These are phyloP conservation scores for Crematogaster levior DNA, from an alignment of 2,888 invertebrate species.

Conservation along the genomic window DNA sequence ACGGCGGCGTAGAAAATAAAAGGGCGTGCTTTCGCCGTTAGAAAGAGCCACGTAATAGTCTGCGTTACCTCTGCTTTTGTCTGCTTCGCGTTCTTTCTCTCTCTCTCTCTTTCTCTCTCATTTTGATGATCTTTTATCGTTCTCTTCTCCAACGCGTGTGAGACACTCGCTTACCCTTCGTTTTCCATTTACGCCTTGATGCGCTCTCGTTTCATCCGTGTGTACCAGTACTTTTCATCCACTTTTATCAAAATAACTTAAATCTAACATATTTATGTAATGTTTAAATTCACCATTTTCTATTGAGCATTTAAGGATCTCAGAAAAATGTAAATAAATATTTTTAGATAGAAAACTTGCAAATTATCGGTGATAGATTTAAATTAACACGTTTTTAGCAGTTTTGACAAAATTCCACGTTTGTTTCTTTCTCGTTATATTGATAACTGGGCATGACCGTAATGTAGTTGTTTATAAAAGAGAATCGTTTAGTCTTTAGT, in stretches of 20 bases:
- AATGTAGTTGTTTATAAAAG: constrained; percentile 41
- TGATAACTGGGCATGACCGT: constrained; percentile 25
- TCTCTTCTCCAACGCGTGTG: constrained; percentile 41
- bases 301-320: neutral
- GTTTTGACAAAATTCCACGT: neutral
- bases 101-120: constrained; percentile 50
- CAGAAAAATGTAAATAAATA: neutral
- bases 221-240: neutral
- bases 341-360: neutral
- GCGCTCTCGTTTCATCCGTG: neutral
- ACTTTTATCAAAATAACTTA: constrained; percentile 1
- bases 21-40: constrained; percentile 65
- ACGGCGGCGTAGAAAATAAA: constrained; percentile 73
- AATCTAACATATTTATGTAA: neutral
- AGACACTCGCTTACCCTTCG: constrained; percentile 53
- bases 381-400: neutral
- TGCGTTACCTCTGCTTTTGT: constrained; percentile 69
- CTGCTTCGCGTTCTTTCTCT: constrained; percentile 44
- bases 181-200: constrained; percentile 32
- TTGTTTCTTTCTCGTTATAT: constrained; percentile 26
- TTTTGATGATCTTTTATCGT: constrained; percentile 51
- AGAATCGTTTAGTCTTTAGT: constrained; percentile 63
- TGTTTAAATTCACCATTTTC: neutral
- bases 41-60: constrained; percentile 77
- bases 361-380: neutral